Percentiles rank a stretch among this genome's conserved stretches.
Conservation (phyloP, 92 coral and sea anemone genomes). For the Chrysogorgia sp. region DNA sequence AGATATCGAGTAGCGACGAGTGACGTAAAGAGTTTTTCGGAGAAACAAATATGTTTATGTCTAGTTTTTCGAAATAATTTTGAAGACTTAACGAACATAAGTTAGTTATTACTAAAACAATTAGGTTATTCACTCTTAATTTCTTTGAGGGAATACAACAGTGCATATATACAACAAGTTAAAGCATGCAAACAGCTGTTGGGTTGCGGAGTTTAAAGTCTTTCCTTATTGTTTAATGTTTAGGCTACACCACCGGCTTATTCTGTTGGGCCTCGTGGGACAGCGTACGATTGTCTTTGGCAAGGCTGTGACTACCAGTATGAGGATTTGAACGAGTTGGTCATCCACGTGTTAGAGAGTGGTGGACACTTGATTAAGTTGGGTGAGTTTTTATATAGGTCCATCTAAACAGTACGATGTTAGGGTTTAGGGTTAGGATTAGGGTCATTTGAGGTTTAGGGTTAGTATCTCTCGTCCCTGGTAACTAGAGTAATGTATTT, state of each 20-base stretch:
- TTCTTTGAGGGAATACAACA: background rate
- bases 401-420: background rate
- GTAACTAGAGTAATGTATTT: no score
- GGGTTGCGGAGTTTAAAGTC: background rate
- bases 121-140: no score
- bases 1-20: no score
- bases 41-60: no score
- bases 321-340: conserved; percentile 85
- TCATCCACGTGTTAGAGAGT: conserved; percentile 86
- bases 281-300: conserved; percentile 88
- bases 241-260: background rate
- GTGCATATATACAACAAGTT: no score
- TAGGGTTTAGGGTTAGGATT: no score
- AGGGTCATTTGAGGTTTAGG: no score
- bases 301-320: conserved; percentile 98
- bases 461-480: no score
- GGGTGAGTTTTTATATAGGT: conserved; percentile 52
- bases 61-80: no score
- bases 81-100: no score
- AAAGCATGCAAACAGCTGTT: background rate
- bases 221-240: background rate
- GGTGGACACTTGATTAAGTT: conserved; percentile 81
- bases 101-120: no score
- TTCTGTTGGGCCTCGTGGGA: conserved; percentile 66
- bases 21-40: no score